These are phyloP conservation scores for Pseudochaenichthys georgianus DNA, from an alignment of 2,797 vertebrate genomes.

Conservation along the genomic window DNA sequence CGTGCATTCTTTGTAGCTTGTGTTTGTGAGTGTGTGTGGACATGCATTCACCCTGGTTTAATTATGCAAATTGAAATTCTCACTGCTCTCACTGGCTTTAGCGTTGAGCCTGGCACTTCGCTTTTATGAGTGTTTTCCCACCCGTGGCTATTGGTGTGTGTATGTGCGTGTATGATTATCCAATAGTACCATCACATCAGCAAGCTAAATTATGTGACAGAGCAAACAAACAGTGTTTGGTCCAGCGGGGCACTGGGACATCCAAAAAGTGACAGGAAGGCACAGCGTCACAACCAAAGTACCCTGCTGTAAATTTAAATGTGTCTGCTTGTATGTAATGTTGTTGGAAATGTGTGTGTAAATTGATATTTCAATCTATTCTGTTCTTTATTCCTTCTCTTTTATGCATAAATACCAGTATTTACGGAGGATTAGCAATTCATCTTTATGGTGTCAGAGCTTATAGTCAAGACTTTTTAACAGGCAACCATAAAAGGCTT, in stretches of 20 bases:
- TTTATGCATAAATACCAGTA: constrained; percentile 18
- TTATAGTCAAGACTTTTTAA: constrained; percentile 44
- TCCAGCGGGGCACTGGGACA: constrained; percentile 42
- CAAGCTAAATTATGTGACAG: constrained; percentile 59
- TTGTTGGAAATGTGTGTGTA: constrained; percentile 7
- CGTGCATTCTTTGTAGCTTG: constrained; percentile 21
- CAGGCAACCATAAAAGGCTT: constrained; percentile 38
- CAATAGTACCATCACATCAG: constrained; percentile 57
- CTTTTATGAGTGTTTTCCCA: constrained; percentile 59
- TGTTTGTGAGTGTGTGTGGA: constrained; percentile 21
- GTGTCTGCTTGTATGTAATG: constrained; percentile 22
- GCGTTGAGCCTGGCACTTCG: constrained; percentile 44
- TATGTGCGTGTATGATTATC: constrained; percentile 4
- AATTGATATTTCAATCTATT: constrained; percentile 16
- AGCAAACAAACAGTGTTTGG: constrained; percentile 53
- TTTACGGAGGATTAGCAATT: constrained; percentile 24
- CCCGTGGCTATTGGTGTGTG: constrained; percentile 31
- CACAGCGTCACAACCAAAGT: constrained; percentile 32
- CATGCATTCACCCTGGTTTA: constrained; percentile 49
- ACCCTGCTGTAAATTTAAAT: constrained; percentile 62
- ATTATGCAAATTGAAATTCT: constrained; percentile 75
- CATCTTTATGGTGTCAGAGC: constrained; percentile 36
- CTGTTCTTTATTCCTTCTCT: neutral
- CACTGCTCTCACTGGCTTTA: constrained; percentile 47
- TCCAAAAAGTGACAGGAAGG: constrained; percentile 32